Conservation (phyloP, 2,797 vertebrate genomes). For the Gymnothorax javanicus region DNA sequence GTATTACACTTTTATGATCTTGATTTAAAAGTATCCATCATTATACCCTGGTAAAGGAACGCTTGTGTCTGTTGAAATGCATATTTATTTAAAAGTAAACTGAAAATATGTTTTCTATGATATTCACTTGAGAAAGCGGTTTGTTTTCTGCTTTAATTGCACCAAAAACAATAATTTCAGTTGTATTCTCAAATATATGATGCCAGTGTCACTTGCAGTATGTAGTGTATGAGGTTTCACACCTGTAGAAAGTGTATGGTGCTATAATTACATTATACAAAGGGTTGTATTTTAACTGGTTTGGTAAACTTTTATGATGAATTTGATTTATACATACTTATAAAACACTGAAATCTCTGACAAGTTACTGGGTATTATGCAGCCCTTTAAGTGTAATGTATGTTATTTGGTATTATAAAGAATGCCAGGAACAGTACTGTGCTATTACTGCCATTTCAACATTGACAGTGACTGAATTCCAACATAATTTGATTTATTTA, state of each 20-base stretch:
- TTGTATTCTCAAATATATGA: background rate
- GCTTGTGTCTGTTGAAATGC: constrained; percentile 10
- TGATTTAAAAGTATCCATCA: constrained; percentile 7
- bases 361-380: background rate
- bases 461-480: constrained; percentile 51
- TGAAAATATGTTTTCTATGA: constrained; percentile 13
- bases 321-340: background rate
- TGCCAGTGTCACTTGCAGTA: constrained; percentile 8
- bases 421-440: constrained; percentile 32
- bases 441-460: constrained; percentile 42
- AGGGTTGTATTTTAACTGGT: background rate
- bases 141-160: constrained; percentile 9
- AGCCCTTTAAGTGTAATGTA: background rate
- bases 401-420: constrained; percentile 44
- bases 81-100: constrained; percentile 16
- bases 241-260: background rate
- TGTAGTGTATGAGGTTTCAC: background rate
- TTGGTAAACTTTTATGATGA: background rate
- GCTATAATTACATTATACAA: background rate
- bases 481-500: constrained; percentile 67
- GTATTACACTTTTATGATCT: constrained; percentile 14
- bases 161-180: constrained; percentile 2
- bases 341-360: background rate
- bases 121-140: constrained; percentile 2
- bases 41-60: constrained; percentile 11